Conservation (phyloP, 1,140 invertebrate genomes). For the Drosophila persimilis region DNA sequence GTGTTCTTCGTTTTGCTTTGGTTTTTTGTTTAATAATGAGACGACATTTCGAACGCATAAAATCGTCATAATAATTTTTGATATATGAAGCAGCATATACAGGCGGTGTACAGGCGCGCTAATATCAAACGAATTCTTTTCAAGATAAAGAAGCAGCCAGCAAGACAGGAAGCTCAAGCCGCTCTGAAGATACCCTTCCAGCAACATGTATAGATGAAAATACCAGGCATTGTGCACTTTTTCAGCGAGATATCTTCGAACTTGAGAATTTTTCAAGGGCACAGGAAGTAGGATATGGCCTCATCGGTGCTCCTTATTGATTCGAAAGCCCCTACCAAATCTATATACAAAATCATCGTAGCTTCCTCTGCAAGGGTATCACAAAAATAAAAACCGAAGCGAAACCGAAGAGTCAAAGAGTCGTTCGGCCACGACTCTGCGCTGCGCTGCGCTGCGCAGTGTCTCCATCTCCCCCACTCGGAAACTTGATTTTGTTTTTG, state of each 20-base stretch:
- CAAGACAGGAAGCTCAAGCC: background rate
- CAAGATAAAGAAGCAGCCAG: constrained; percentile 67
- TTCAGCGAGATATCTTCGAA: too few relatives aligned
- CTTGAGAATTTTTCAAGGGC: too few relatives aligned
- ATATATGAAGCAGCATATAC: constrained; percentile 80
- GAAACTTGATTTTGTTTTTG: constrained; percentile 69
- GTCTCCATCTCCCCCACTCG: constrained; percentile 7
- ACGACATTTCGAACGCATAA: constrained; percentile 83
- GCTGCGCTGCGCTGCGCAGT: too few relatives aligned
- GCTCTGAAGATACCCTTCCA: too few relatives aligned
- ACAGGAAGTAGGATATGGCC: too few relatives aligned
- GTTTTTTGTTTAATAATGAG: constrained; percentile 83
- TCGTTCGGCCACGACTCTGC: too few relatives aligned
- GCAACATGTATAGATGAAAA: too few relatives aligned
- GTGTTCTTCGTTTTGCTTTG: constrained; percentile 40
- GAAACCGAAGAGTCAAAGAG: constrained; percentile 17
- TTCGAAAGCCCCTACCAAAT: too few relatives aligned
- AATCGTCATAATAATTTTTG: constrained; percentile 83
- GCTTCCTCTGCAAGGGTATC: too few relatives aligned
- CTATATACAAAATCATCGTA: too few relatives aligned
- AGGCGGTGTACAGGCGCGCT: constrained; percentile 71
- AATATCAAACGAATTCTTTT: constrained; percentile 83
- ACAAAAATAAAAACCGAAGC: constrained; percentile 15
- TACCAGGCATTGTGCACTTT: too few relatives aligned
- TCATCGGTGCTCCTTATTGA: too few relatives aligned